Base-by-base conservation (phyloP, 2,888 invertebrate genomes). In the Leptopilina myrica region DNA sequence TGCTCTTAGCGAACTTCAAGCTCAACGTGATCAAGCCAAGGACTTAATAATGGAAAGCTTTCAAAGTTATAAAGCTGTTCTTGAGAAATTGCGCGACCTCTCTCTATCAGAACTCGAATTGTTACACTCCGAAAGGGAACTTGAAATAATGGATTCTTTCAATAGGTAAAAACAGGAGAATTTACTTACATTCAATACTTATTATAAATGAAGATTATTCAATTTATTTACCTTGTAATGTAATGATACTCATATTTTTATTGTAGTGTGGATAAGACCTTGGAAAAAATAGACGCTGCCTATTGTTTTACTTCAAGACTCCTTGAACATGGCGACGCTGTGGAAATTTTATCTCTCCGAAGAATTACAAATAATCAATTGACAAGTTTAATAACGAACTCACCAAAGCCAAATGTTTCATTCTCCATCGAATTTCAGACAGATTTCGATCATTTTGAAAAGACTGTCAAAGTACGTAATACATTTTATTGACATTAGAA, bases 121-220 rank as follows among this genome's bases (percentile, higher is more conserved):
- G 83, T 91, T 97, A 82, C 98, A 98, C 91, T 96, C 96, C 80
- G 95, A 96, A 88, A 95, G 97, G 81, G 98, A 98, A 92, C 93
- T 98, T 62, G 95, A 96, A 91, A 95, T 98, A 56, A 98, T 98
- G 97, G 97, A 98, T 89, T 93, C 96, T 82, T 95, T 96, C 89
- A 96, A 96, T 89, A 95, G 90, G 92, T 92, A 85, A 26, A 62
- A 7, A 9, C n/a, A 43, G 20, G 46, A 46, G 20, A 12, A 9
- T 77, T 67, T 9, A 49, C 20, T 20, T 49, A 11, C 11, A n/a
- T 7, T 6, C 43, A 7, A 49, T 7, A 49, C 11, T 49, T 3
- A 49, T 5, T 1, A 49, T 49, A 9, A 9, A 49, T 49, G 4
- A 49, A 20, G 1, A 49, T 43, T 43, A 2, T 43, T 43, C 2